Evolutionary conservation across 2,797 vertebrate genomes (phyloP).

Genomic region (Galagoides demidoff): DNA sequence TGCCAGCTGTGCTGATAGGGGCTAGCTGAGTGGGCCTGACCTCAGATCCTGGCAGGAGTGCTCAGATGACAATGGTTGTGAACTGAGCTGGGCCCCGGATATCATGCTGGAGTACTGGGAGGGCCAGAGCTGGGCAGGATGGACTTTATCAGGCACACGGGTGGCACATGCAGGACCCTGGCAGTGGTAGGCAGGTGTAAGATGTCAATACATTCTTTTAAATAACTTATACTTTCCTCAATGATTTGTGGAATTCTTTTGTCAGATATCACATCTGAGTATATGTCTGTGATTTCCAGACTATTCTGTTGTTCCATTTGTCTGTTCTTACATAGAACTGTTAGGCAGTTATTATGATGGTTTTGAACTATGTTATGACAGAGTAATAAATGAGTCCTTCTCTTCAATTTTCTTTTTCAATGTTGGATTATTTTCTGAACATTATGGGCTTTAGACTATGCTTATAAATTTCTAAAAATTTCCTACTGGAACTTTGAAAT

Average conservation of each 20-base stretch:
- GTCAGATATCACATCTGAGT: background rate
- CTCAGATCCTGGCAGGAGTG: background rate
- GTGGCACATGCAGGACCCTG: background rate
- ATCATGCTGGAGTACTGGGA: background rate
- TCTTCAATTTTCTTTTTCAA: background rate
- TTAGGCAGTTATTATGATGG: background rate
- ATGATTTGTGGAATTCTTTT: background rate
- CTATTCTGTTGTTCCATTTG: background rate
- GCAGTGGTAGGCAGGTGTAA: background rate
- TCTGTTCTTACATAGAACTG: background rate
- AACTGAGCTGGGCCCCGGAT: background rate
- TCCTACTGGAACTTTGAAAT: background rate
- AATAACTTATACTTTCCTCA: background rate
- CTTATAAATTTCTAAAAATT: slow-evolving; percentile 22
- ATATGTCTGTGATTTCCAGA: background rate
- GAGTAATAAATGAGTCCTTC: background rate
- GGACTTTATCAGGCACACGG: background rate
- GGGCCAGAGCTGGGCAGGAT: background rate
- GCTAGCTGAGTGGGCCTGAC: background rate
- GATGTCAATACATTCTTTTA: background rate
- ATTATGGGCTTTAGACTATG: background rate
- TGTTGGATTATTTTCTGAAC: background rate
- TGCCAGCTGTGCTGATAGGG: background rate
- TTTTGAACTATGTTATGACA: background rate
- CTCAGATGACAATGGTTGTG: background rate